phyloP scores from a whole-genome alignment of 2,113 vertebrate genomes.

The Arizona elegans region DNA sequence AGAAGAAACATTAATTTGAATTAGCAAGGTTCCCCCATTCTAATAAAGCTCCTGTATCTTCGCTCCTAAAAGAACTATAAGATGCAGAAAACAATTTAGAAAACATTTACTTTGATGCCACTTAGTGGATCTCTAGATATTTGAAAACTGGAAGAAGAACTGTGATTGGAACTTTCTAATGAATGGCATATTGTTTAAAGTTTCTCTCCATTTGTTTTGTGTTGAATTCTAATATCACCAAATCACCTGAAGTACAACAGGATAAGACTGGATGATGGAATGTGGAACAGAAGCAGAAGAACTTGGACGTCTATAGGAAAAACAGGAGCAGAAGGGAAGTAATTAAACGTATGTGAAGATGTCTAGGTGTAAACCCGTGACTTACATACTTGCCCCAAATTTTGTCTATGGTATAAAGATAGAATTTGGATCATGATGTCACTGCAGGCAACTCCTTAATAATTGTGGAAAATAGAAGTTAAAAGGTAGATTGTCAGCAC shows the following conservation, averaged over 20 bases:
- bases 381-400: not conserved
- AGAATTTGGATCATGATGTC: not conserved
- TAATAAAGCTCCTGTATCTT: not conserved
- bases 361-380: not conserved
- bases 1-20: not conserved
- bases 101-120: not conserved
- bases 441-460: conserved; percentile 20
- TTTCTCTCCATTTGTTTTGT: not conserved
- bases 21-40: not conserved
- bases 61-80: not conserved
- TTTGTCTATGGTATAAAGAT: not conserved
- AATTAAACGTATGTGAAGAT: not conserved
- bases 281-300: not conserved
- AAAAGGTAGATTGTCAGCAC: conserved; percentile 52
- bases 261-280: not conserved
- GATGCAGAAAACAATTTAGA: not conserved
- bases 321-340: not conserved
- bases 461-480: conserved; percentile 63
- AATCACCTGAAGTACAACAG: not conserved
- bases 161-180: not conserved
- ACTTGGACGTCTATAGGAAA: not conserved
- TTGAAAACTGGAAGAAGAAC: not conserved
- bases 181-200: not conserved
- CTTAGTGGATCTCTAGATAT: not conserved
- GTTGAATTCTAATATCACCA: not conserved